Base-by-base conservation (phyloP, 2,797 vertebrate species). In the Serranus cabrilla region DNA sequence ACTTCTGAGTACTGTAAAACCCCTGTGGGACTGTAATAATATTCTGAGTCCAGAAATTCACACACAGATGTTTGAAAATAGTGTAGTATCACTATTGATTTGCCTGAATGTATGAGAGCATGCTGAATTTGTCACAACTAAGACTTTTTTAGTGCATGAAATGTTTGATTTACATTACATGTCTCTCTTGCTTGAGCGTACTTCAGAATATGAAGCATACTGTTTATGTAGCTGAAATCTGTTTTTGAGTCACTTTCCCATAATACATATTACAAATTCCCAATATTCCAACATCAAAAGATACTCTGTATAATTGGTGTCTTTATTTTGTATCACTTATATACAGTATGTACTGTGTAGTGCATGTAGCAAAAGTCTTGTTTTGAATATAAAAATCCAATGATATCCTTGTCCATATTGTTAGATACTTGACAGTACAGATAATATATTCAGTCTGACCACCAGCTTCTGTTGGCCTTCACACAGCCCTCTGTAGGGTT, bases 41-140 rank as follows among this genome's bases (percentile, higher is more conserved):
- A 37, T 3, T 27, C n/a, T n/a, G n/a, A n/a, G 55, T 60, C 17
- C 49, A 67, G 42, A 60, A 67, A 52, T 45, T 42, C 42, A 45
- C 63, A 68, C 54, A 43, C 51, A 20, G 47, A 80, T 63, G 68
- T 71, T 55, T 40, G 51, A 25, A 34, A 34, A 34, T 34, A 34
- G 27, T 7, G 7, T 34, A 7, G 34, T 34, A 27, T 34, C 8
- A 9, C 34, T 34, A 34, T 34, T 34, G 40, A 59, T 69, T 65
- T 66, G 49, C 27, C 20, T 34, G 16, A 10, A 56, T 46, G 55
- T 11, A 43, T 8, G 34, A 34, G n/a, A 47, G 40, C 34, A 57
- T 21, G 51, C 49, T 18, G 43, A 18, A 45, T 27, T 18, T 4
- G 14, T 43, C 27, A 27, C 27, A 27, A 27, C 27, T 27, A 6